Evolutionary conservation across 1,140 invertebrate species (phyloP).

Genomic region (Cecropterus lyciades): DNA sequence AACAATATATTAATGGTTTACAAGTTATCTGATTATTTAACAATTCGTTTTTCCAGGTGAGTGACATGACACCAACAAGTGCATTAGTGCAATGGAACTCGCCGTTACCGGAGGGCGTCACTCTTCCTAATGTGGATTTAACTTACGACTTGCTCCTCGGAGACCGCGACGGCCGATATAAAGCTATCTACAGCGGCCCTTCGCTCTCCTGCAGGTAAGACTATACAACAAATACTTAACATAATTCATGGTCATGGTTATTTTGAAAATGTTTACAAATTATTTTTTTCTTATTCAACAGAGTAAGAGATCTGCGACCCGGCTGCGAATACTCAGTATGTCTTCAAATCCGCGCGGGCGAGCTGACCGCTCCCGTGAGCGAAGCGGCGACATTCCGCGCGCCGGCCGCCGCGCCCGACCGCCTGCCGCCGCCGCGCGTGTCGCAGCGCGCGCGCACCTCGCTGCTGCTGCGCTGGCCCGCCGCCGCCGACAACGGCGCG

Average conservation of each 20-base stretch:
- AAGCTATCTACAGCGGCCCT: conserved; percentile 90
- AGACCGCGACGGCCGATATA: conserved; percentile 91
- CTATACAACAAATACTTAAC: not conserved
- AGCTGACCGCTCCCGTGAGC: conserved; percentile 81
- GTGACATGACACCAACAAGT: conserved; percentile 90
- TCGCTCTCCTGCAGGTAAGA: conserved; percentile 87
- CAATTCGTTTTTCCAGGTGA: conserved; percentile 84
- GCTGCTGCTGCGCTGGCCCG: conserved; percentile 88
- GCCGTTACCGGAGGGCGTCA: conserved; percentile 86
- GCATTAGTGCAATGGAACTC: conserved; percentile 92
- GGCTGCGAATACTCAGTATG: conserved; percentile 92
- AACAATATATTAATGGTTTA: too few relatives aligned
- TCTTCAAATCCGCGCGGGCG: conserved; percentile 85
- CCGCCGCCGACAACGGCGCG: conserved; percentile 91
- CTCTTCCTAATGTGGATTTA: conserved; percentile 85
- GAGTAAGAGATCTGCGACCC: conserved; percentile 92
- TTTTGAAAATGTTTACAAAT: not conserved
- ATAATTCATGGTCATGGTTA: not conserved
- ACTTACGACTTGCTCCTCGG: conserved; percentile 91
- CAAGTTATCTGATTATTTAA: too few relatives aligned
- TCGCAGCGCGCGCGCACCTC: conserved; percentile 85
- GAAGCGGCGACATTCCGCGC: conserved; percentile 84
- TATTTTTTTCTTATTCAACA: conserved; percentile 42
- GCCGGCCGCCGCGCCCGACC: conserved; percentile 88
- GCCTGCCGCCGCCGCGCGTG: conserved; percentile 86